phyloP scores from a whole-genome alignment of 2,113 vertebrate species.

The Lagenorhynchus albirostris region DNA sequence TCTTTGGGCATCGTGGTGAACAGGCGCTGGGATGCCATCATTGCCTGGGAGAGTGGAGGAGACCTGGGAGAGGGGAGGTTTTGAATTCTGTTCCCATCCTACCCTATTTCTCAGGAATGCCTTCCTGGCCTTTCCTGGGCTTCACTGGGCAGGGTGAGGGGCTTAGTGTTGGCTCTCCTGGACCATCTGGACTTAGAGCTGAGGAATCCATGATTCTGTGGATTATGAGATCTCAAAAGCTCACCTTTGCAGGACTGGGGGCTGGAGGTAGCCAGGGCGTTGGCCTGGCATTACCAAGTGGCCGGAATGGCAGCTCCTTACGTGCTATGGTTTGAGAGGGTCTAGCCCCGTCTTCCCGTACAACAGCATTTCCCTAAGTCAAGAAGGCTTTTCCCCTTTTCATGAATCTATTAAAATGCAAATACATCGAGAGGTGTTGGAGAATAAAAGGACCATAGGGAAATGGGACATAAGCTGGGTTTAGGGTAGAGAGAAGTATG shows the following conservation, averaged over 20 bases:
- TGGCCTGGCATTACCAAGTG: neutral
- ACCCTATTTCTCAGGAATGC: neutral
- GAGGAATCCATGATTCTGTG: neutral
- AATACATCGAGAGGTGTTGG: neutral
- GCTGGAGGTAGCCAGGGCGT: neutral
- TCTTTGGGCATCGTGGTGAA: neutral
- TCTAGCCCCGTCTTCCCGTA: neutral
- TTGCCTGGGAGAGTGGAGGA: neutral
- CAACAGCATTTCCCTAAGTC: neutral
- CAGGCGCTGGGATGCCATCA: neutral
- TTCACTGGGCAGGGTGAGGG: neutral
- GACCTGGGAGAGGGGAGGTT: neutral
- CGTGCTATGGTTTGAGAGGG: neutral
- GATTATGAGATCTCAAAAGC: neutral
- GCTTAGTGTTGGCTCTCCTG: neutral
- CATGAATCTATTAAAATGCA: neutral
- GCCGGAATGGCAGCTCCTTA: neutral
- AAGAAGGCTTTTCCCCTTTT: neutral
- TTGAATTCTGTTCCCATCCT: neutral
- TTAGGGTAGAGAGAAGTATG: neutral
- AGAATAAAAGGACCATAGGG: constrained; percentile 4
- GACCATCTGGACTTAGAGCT: neutral
- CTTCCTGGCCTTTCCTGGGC: neutral
- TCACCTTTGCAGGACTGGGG: neutral
- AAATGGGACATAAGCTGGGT: neutral